phyloP scores from a whole-genome alignment of 37 sponge, comb jelly and placozoan genomes.

The Corticium candelabrum region DNA sequence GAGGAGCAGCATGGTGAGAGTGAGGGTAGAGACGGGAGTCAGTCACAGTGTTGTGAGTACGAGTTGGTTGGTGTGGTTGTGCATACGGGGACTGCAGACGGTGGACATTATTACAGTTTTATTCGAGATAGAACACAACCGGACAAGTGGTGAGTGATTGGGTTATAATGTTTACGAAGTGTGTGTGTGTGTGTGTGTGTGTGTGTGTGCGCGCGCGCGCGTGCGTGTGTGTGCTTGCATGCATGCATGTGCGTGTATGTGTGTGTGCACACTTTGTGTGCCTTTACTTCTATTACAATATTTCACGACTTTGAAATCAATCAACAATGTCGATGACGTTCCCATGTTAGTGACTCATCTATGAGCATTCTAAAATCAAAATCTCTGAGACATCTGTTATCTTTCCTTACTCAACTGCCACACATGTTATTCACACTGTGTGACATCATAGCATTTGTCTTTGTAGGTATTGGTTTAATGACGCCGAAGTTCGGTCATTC shows the following conservation, averaged over 20 bases:
- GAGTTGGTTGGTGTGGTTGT: slow-evolving; percentile 25
- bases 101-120: slow-evolving; percentile 27
- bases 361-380: too few species aligned
- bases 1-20: not conserved
- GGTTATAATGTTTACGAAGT: not conserved
- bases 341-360: too few species aligned
- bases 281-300: too few species aligned
- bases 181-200: slow-evolving; percentile 5
- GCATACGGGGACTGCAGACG: slow-evolving; percentile 33
- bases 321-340: too few species aligned
- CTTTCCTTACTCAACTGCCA: not conserved
- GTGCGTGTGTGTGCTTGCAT: too few species aligned
- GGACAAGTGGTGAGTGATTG: not conserved
- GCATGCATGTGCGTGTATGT: not conserved
- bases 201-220: slow-evolving; percentile 2
- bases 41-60: slow-evolving; percentile 9
- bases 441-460: too few species aligned
- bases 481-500: not conserved
- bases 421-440: too few species aligned
- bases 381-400: too few species aligned
- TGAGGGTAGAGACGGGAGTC: not conserved
- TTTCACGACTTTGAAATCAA: too few species aligned
- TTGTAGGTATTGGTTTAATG: not conserved
- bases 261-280: too few species aligned
- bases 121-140: not conserved